phyloP scores from a whole-genome alignment of 2,888 invertebrate genomes.

The Venusia cambrica region DNA sequence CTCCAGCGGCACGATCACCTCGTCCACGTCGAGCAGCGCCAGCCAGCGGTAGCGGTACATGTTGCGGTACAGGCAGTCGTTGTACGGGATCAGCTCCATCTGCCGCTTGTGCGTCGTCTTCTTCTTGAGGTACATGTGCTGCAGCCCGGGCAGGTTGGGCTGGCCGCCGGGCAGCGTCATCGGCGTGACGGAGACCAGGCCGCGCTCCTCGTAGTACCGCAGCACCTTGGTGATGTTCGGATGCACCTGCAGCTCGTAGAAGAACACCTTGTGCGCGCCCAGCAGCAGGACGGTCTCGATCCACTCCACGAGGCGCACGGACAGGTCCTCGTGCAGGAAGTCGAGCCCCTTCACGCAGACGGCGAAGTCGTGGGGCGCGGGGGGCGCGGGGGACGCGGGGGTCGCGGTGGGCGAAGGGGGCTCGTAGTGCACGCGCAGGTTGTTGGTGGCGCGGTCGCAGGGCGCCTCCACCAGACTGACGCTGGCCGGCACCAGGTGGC shows the following conservation, averaged over 20 bases:
- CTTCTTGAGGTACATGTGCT: conserved; percentile 93
- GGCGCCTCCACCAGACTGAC: conserved; percentile 92
- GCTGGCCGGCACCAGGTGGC: conserved; percentile 87
- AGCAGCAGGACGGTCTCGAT: conserved; percentile 92
- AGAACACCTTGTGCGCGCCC: conserved; percentile 95
- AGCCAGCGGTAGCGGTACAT: conserved; percentile 94
- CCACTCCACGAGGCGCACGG: conserved; percentile 95
- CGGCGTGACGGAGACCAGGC: conserved; percentile 88
- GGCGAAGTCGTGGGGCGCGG: conserved; percentile 88
- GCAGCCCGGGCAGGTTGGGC: conserved; percentile 93
- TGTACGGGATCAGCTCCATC: conserved; percentile 97
- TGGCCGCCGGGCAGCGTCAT: conserved; percentile 93
- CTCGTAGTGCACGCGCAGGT: conserved; percentile 90
- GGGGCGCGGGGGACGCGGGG: conserved; percentile 73
- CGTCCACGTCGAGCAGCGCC: conserved; percentile 95
- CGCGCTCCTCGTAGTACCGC: conserved; percentile 83
- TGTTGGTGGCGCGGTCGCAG: conserved; percentile 93
- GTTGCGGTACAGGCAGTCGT: conserved; percentile 96
- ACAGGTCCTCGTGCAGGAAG: conserved; percentile 94
- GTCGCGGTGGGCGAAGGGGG: no score
- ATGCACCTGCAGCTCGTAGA: conserved; percentile 95
- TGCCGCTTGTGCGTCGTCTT: conserved; percentile 96
- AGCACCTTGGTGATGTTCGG: conserved; percentile 94
- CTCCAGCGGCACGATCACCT: conserved; percentile 94
- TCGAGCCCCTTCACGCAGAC: conserved; percentile 97